phyloP scores from a whole-genome alignment of 1,140 invertebrate genomes.

The Neodiprion pinetum region DNA sequence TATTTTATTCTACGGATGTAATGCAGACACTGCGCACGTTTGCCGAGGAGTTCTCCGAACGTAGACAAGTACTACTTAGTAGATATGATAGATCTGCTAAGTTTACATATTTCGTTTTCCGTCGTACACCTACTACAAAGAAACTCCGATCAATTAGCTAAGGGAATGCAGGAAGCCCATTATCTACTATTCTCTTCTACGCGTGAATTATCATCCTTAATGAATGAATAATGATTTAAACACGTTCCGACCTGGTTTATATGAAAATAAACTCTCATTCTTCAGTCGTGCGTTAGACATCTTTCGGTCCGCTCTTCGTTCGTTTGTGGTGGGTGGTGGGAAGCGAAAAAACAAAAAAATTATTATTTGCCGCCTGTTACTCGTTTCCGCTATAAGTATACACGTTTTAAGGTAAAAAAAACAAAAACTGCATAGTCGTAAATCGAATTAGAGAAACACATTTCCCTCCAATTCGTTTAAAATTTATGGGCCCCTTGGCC shows the following conservation, averaged over 20 bases:
- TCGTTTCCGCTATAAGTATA: not conserved
- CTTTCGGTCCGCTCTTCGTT: not conserved
- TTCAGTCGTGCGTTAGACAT: not conserved
- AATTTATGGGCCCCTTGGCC: not conserved
- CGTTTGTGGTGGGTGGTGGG: not conserved
- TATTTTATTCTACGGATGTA: no score
- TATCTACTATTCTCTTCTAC: not conserved
- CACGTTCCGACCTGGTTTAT: not conserved
- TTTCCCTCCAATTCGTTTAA: no score
- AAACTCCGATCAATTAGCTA: not conserved
- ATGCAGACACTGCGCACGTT: no score
- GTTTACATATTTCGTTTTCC: no score
- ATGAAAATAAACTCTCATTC: not conserved
- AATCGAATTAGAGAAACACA: no score
- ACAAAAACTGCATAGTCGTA: not conserved
- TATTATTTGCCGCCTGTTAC: not conserved
- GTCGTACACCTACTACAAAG: no score
- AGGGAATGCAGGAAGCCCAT: not conserved
- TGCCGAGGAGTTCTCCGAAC: no score
- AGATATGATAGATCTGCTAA: no score
- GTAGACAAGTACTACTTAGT: no score
- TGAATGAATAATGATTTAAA: not conserved
- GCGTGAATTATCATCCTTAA: not conserved
- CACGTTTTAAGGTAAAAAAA: not conserved
- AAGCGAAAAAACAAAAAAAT: not conserved